Evolutionary conservation across 2,797 vertebrate species (phyloP).

Genomic region (Tolypeutes matacus): DNA sequence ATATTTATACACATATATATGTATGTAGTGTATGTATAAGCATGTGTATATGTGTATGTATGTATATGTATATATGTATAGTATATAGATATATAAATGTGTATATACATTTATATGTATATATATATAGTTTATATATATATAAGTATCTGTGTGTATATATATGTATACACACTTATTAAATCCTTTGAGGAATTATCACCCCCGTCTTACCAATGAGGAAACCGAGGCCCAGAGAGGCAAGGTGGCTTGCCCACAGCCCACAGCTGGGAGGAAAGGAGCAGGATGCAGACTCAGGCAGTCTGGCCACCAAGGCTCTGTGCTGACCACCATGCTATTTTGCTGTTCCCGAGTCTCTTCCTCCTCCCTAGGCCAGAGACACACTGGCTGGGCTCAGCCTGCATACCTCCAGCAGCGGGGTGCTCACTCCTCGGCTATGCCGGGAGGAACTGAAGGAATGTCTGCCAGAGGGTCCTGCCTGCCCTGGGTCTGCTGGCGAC

Average conservation of each 20-base stretch:
- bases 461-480: not conserved
- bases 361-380: not conserved
- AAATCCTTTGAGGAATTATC: not conserved
- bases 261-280: not conserved
- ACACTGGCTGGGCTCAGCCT: not conserved
- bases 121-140: too few species aligned
- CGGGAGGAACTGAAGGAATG: accelerated
- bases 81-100: too few species aligned
- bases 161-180: too few species aligned
- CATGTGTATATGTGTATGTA: too few species aligned
- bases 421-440: accelerated
- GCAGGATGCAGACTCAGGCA: too few species aligned
- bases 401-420: too few species aligned
- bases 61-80: too few species aligned
- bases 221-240: not conserved
- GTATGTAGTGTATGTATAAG: too few species aligned
- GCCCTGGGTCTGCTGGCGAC: not conserved
- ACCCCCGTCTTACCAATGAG: not conserved
- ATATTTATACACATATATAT: too few species aligned
- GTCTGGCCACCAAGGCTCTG: not conserved
- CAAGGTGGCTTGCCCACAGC: not conserved
- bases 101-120: too few species aligned
- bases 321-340: not conserved
- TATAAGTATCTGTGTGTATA: too few species aligned
- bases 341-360: not conserved